These are phyloP conservation scores for Morelia viridis DNA, from an alignment of 2,797 vertebrate genomes.

Conservation along the genomic window DNA sequence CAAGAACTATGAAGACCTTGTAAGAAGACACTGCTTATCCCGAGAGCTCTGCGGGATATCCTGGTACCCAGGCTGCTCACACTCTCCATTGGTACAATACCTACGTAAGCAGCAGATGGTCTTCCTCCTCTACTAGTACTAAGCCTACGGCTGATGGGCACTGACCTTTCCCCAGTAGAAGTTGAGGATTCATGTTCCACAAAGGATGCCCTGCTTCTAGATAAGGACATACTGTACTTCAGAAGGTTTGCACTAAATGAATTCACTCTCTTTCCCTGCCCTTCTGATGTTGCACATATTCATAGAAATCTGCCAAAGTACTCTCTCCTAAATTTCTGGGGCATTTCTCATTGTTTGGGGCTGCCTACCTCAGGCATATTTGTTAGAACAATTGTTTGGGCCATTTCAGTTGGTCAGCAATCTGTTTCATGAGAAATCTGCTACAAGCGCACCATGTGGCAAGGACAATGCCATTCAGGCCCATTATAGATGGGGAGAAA, in stretches of 20 bases:
- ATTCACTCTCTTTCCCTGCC: conserved; percentile 52
- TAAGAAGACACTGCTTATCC: conserved; percentile 92
- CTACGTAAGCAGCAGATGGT: conserved; percentile 76
- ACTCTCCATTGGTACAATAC: conserved; percentile 68
- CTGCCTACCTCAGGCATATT: conserved; percentile 47
- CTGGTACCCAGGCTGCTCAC: conserved; percentile 80
- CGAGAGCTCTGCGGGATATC: conserved; percentile 87
- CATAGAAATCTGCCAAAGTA: conserved; percentile 61
- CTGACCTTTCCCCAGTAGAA: conserved; percentile 64
- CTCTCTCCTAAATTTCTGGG: conserved; percentile 82
- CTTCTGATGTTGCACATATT: conserved; percentile 38
- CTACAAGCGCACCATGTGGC: conserved; percentile 68
- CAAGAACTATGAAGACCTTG: conserved; percentile 86
- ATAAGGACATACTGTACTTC: conserved; percentile 81
- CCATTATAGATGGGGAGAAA: conserved; percentile 3
- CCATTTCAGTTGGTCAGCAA: conserved; percentile 77
- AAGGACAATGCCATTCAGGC: conserved; percentile 66
- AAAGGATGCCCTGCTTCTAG: conserved; percentile 84
- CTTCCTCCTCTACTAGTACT: conserved; percentile 62
- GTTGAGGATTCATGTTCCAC: conserved; percentile 77
- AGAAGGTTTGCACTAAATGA: conserved; percentile 53
- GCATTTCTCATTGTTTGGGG: conserved; percentile 73
- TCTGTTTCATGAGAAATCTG: conserved; percentile 75
- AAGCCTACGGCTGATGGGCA: conserved; percentile 63
- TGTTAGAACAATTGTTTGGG: conserved; percentile 66